Evolutionary conservation across 2,888 invertebrate species (phyloP), one percentile per base, ranked within the genome.

Genomic region (Serripes groenlandicus): DNA sequence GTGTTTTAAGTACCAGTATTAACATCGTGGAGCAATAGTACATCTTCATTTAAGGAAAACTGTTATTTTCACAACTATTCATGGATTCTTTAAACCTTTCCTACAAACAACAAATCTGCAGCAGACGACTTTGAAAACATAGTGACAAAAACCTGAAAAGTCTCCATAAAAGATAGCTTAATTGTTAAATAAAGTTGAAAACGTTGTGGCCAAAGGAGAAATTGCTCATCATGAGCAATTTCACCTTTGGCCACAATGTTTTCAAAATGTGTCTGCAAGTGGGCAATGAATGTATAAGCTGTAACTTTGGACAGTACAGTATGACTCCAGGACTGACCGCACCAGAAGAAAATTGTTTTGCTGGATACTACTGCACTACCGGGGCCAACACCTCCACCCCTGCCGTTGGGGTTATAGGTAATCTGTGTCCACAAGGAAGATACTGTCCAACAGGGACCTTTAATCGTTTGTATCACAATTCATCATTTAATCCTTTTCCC

Each of bases 241-340:
- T n/a, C n/a, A n/a, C n/a, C n/a, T n/a, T n/a, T n/a, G n/a, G n/a
- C n/a, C n/a, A n/a, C n/a, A n/a, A n/a, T n/a, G n/a, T n/a, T n/a
- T n/a, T n/a, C n/a, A n/a, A n/a, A n/a, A n/a, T n/a, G n/a, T n/a
- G n/a, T n/a, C n/a, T n/a, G 7, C 49, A 2, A 21, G 18, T 34
- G n/a, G 21, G 66, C 93, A 93, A 32, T 78, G 91, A 92, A 56
- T 94, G 94, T 75, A 75, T 70, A 15, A 62, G 64, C 21, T 94
- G 94, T 86, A 79, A 83, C n/a, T 71, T 73, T 28, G 92, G 93
- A 21, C 85, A 89, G 30, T 94, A 92, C 85, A 94, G 94, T 75
- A 88, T 86, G 75, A 88, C 87, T 2, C 87, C 91, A 3, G 94
- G 94, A 9, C 85, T 92, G 15, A 90, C 91, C 0, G 83, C 84